Percentiles rank a stretch among this genome's conserved stretches.
Conservation (phyloP, 1,140 invertebrate genomes). For the Cherax destructor region DNA sequence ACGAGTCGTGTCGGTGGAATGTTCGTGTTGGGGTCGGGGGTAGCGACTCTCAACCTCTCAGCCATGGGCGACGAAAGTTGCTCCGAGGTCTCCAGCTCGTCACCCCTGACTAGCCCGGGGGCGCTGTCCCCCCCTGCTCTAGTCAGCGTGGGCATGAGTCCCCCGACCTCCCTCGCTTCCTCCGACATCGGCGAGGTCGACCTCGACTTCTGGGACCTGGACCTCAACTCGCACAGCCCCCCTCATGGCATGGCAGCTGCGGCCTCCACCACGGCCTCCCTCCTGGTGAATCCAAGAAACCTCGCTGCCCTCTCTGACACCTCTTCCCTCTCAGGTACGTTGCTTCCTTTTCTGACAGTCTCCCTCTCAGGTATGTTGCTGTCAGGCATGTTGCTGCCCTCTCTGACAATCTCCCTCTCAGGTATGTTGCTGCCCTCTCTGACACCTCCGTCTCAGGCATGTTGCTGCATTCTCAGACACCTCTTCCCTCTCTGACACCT, state of each 20-base stretch:
- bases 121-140: constrained; percentile 73
- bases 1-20: constrained; percentile 35
- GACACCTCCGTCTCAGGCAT: too few relatives aligned
- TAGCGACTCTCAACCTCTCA: constrained; percentile 37
- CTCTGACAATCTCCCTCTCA: too few relatives aligned
- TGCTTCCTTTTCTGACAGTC: too few relatives aligned
- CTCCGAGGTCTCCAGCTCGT: constrained; percentile 83
- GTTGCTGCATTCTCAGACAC: too few relatives aligned
- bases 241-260: constrained; percentile 59
- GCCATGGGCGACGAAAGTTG: constrained; percentile 83
- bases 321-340: constrained; percentile 71
- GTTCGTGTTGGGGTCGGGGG: constrained; percentile 41
- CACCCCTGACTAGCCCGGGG: constrained; percentile 75
- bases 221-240: constrained; percentile 76
- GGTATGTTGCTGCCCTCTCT: too few relatives aligned
- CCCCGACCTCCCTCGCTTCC: constrained; percentile 74
- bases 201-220: constrained; percentile 87
- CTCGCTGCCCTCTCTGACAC: constrained; percentile 66
- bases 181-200: constrained; percentile 83
- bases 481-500: too few relatives aligned
- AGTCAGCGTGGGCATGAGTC: constrained; percentile 60
- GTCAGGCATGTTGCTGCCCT: too few relatives aligned
- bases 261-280: constrained; percentile 41
- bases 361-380: too few relatives aligned
- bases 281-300: constrained; percentile 36